phyloP scores from a whole-genome alignment of 2,113 vertebrate genomes.

The Caranx melampygus region DNA sequence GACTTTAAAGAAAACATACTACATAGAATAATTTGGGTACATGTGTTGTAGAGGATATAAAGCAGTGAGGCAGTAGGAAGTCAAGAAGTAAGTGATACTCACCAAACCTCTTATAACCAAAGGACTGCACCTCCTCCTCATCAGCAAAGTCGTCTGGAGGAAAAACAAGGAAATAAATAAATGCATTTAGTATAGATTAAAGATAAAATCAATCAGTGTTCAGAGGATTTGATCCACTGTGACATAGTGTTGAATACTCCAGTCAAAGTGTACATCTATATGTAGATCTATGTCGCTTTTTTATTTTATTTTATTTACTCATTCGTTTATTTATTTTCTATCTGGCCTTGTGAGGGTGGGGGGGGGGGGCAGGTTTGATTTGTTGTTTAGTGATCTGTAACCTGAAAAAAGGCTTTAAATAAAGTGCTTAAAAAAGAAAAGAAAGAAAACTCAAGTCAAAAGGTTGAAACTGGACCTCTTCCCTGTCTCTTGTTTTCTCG shows the following conservation, averaged over 20 bases:
- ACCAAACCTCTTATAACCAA: conserved; percentile 99
- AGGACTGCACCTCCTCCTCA: conserved; percentile 98
- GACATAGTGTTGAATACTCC: not conserved
- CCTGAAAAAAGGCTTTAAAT: too few relatives aligned
- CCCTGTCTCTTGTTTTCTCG: too few relatives aligned
- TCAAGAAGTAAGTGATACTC: conserved; percentile 77
- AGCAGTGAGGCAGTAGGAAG: conserved; percentile 18
- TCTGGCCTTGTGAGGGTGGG: too few relatives aligned
- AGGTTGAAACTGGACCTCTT: too few relatives aligned
- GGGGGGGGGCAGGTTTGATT: too few relatives aligned
- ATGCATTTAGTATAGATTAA: not conserved
- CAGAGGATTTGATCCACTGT: not conserved
- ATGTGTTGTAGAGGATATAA: conserved; percentile 3
- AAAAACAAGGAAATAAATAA: conserved; percentile 36
- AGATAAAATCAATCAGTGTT: not conserved
- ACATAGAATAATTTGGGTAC: not conserved
- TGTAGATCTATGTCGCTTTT: too few relatives aligned
- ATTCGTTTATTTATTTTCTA: too few relatives aligned
- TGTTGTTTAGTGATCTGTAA: too few relatives aligned
- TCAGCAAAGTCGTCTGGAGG: conserved; percentile 93
- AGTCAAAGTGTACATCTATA: too few relatives aligned
- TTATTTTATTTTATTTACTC: too few relatives aligned
- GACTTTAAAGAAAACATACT: conserved; percentile 14
- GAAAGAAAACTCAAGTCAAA: too few relatives aligned
- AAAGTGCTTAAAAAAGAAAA: too few relatives aligned